Base-by-base conservation (phyloP, 1,140 invertebrate species). In the Hylaeus anthracinus region DNA sequence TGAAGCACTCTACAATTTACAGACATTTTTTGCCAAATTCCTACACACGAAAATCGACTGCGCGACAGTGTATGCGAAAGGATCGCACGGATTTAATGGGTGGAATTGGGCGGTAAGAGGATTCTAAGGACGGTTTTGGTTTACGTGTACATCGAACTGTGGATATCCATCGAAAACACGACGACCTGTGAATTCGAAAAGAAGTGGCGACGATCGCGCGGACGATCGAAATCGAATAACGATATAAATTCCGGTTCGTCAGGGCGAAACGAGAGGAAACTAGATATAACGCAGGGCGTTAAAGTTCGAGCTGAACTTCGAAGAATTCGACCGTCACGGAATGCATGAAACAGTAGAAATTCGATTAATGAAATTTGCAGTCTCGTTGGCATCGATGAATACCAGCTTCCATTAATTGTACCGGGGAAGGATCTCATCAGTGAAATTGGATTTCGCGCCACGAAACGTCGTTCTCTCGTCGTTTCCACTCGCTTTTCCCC, bases 321-420 rank as follows among this genome's bases (percentile, higher is more conserved):
- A 26, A 26, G 63, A 72, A 37, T 67, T 37, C 5, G 2, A 6
- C 8, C 6, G 64, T 1, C 37, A 26, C 8, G 2, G 1, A 1
- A n/a, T 5, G 58, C 48, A 5, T 0, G 10, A 2, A 56, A 8
- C 8, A n/a, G 12, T 39, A n/a, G 61, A 75, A 67, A 60, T 61
- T 58, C 41, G 58, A 58, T 67, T 76, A 76, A 80, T 67, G 75
- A 84, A 85, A 72, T 81, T 75, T 15, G 39, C n/a, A 26, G 41
- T 8, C 14, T 14, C 1, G 48, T 26, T 60, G 9, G 45, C 72
- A 65, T 65, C 70, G 53, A 56, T 79, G 77, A 64, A 63, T 69
- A 70, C 37, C 43, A 66, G 72, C 51, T 72, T 48, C 77, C 51
- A 79, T 79, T 79, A 73, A 79, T 79, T 80, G 72, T 45, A 61